A percentile compares a stretch with the other conserved stretches of the same genome.
Evolutionary conservation across 2,797 vertebrate species (phyloP).

Genomic region (Myotis myotis): DNA sequence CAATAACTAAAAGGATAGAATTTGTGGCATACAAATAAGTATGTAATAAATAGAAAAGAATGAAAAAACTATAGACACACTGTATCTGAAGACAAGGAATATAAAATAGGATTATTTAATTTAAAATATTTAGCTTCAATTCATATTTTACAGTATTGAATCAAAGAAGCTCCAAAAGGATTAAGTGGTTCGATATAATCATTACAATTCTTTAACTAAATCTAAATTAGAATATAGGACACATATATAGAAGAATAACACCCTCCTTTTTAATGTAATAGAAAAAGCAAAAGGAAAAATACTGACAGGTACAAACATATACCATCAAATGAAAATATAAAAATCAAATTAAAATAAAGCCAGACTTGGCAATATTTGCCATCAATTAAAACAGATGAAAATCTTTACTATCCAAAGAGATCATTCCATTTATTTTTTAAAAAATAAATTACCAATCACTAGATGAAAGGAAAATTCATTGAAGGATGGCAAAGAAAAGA

Average conservation of each 20-base stretch:
- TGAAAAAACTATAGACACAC: background rate
- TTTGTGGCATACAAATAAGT: background rate
- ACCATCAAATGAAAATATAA: conserved; percentile 46
- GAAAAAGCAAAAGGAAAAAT: conserved; percentile 6
- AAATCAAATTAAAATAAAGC: background rate
- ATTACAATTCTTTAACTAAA: conserved; percentile 4
- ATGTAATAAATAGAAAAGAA: background rate
- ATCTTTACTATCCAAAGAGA: background rate
- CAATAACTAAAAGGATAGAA: background rate
- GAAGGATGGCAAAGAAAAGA: background rate
- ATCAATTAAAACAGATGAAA: background rate
- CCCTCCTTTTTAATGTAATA: background rate
- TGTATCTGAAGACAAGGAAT: background rate
- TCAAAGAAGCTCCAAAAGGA: background rate
- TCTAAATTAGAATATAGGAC: background rate
- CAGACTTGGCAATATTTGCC: background rate
- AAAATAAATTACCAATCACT: background rate
- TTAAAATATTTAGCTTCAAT: background rate
- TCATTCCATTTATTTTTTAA: background rate
- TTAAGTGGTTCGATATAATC: background rate
- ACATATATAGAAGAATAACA: background rate
- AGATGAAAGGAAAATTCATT: background rate
- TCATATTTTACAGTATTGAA: background rate
- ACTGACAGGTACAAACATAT: background rate
- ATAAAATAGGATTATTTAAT: background rate